A percentile compares a stretch with the other conserved stretches of the same genome.
Conservation (phyloP, 1,140 invertebrate genomes). For the Zaprionus tsacasi region DNA sequence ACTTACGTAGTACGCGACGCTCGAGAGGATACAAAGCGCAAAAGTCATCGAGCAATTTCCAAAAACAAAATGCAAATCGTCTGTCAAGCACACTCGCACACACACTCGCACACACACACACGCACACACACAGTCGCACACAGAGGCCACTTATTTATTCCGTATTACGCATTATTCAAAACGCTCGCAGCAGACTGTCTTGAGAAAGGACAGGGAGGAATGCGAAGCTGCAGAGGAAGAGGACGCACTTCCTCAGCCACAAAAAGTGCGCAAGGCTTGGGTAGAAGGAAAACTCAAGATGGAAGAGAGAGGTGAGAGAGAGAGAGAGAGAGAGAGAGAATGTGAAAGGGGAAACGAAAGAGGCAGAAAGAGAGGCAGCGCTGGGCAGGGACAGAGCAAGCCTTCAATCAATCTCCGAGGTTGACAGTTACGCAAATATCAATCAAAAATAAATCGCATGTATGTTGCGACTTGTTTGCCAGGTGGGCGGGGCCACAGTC, state of each 20-base stretch:
- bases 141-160: constrained; percentile 74
- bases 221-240: not conserved
- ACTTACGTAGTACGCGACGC: constrained; percentile 1
- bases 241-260: constrained; percentile 17
- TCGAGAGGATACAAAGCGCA: constrained; percentile 28
- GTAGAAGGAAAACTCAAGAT: not conserved
- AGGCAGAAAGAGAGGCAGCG: not conserved
- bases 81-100: constrained; percentile 53
- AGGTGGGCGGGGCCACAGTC: constrained; percentile 24
- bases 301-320: constrained; percentile 1
- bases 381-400: constrained; percentile 40
- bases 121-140: constrained; percentile 13
- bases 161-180: constrained; percentile 76
- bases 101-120: not conserved
- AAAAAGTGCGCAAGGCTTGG: constrained; percentile 1
- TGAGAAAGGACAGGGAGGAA: not conserved
- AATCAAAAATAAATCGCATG: constrained; percentile 80
- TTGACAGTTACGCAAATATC: constrained; percentile 80
- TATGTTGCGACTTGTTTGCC: constrained; percentile 75
- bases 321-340: not conserved
- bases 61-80: constrained; percentile 77
- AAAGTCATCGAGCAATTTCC: constrained; percentile 54
- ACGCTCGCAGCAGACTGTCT: constrained; percentile 51
- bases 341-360: too few species aligned
- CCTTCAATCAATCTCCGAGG: constrained; percentile 76